These are phyloP conservation scores for Platycheirus rosarum DNA, from an alignment of 2,888 invertebrate species.

Conservation along the genomic window DNA sequence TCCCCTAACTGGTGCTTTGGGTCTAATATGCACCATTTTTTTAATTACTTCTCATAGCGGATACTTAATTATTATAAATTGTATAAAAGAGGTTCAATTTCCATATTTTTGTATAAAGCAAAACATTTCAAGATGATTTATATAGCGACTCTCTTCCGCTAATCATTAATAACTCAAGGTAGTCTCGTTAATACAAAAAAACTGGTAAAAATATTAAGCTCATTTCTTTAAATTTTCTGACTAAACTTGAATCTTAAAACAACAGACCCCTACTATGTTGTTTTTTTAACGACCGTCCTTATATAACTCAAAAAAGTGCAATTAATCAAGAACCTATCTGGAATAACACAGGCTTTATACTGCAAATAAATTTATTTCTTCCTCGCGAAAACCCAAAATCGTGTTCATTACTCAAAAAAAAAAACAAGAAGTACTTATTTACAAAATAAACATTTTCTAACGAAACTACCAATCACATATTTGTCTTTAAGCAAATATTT, in stretches of 20 bases:
- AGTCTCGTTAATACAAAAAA: not conserved
- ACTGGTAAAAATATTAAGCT: conserved; percentile 17
- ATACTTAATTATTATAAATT: conserved; percentile 32
- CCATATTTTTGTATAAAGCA: conserved; percentile 8
- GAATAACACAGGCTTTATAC: not conserved
- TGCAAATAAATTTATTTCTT: conserved; percentile 41
- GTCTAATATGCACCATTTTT: not conserved
- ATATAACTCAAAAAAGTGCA: conserved; percentile 18
- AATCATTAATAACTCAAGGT: conserved; percentile 34
- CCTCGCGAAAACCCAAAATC: no score
- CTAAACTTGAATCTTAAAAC: conserved; percentile 25
- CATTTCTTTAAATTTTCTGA: conserved; percentile 35
- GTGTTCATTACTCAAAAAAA: no score
- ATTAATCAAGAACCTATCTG: conserved; percentile 49
- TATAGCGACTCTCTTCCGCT: conserved; percentile 18
- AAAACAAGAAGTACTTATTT: no score
- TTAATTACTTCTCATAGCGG: conserved; percentile 1
- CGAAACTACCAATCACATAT: no score
- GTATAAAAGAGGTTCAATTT: conserved; percentile 14
- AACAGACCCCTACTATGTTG: not conserved
- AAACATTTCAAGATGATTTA: conserved; percentile 19
- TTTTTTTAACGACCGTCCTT: conserved; percentile 5
- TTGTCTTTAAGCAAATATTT: no score
- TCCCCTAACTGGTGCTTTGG: not conserved
- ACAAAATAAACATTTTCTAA: no score